Conservation (phyloP, 2,113 vertebrate species). For the Barnardius zonarius region DNA sequence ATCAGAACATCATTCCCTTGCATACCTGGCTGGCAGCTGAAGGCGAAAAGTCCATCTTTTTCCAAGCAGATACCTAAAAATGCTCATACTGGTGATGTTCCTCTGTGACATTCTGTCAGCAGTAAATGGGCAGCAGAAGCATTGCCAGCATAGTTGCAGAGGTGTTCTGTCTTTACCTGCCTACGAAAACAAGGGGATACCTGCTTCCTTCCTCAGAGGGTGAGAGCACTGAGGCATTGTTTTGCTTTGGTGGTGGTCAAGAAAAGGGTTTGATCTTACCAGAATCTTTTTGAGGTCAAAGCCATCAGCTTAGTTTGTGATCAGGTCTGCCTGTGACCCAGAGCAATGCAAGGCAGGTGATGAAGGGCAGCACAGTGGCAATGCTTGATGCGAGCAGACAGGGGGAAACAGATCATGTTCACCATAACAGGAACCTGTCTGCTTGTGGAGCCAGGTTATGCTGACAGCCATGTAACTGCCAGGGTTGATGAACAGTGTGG, state of each 20-base stretch:
- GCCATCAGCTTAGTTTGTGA: neutral
- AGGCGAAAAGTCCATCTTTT: neutral
- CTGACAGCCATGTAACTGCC: neutral
- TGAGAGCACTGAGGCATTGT: neutral
- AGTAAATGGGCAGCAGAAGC: neutral
- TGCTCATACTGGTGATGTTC: neutral
- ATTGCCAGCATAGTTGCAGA: neutral
- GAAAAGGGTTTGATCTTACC: neutral
- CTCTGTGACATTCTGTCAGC: neutral
- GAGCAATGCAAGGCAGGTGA: neutral
- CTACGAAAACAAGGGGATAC: neutral
- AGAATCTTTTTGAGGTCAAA: neutral
- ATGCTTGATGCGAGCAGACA: neutral
- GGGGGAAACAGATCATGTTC: neutral
- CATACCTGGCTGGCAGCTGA: neutral
- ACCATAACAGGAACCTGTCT: neutral
- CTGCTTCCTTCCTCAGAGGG: neutral
- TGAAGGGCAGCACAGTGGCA: neutral
- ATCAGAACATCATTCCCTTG: neutral
- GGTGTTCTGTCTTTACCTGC: neutral
- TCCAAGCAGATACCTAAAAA: neutral
- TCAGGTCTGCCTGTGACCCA: neutral
- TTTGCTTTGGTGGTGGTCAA: neutral
- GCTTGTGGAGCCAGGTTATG: neutral
- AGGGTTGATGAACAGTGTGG: neutral